These are phyloP conservation scores for Australoheros facetus DNA, from an alignment of 2,797 vertebrate species.

Conservation along the genomic window DNA sequence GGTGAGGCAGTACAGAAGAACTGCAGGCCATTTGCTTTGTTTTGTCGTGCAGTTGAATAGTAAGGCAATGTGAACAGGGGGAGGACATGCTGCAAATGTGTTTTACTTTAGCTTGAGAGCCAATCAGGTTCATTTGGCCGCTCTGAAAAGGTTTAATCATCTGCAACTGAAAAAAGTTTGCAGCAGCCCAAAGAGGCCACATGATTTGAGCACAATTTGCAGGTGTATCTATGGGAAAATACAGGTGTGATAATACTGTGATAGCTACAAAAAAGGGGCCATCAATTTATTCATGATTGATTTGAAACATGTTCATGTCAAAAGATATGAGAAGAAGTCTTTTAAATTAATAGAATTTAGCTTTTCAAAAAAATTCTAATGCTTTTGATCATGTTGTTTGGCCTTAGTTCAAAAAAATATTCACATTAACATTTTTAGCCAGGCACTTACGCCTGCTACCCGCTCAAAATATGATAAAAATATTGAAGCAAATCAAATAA, in stretches of 20 bases:
- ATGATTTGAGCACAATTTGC: background rate
- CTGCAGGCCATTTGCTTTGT: background rate
- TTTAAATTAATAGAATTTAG: background rate
- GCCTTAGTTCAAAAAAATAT: no score
- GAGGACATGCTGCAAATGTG: background rate
- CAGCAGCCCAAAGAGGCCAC: no score
- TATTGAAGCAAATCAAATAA: no score
- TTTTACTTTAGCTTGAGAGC: background rate
- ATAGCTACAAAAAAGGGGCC: background rate
- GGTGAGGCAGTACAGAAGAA: constrained; percentile 8
- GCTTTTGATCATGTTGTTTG: background rate
- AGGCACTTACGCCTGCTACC: background rate
- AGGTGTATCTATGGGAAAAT: no score
- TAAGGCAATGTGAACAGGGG: background rate
- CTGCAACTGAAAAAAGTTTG: background rate
- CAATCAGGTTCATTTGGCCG: background rate
- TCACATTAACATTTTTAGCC: no score
- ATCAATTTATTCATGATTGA: background rate
- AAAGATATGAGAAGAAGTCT: background rate
- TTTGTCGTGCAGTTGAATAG: background rate
- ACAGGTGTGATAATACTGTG: background rate
- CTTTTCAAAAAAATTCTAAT: background rate
- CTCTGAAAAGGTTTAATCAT: background rate
- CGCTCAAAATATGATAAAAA: no score
- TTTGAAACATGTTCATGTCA: background rate